phyloP scores from a whole-genome alignment of 2,113 vertebrate species.

The Nansenia antarctica region DNA sequence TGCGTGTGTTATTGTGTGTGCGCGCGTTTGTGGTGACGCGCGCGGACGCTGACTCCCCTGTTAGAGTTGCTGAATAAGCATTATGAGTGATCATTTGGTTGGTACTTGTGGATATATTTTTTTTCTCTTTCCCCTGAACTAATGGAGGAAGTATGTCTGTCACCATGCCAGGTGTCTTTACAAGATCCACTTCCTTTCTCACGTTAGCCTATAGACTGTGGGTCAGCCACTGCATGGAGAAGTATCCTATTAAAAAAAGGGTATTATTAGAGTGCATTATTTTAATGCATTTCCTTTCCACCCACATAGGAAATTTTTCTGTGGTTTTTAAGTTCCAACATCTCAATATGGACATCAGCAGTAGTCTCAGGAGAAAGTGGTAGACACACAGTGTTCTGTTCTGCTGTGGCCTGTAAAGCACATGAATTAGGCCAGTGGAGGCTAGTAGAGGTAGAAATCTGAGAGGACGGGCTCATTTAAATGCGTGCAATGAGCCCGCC shows the following conservation, averaged over 20 bases:
- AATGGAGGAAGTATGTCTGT: not conserved
- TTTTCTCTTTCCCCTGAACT: not conserved
- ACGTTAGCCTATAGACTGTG: not conserved
- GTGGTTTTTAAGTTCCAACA: conserved; percentile 65
- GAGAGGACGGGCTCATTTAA: no score
- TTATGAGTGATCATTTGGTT: not conserved
- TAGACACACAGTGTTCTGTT: not conserved
- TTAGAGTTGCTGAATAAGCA: conserved; percentile 59
- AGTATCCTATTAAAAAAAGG: not conserved
- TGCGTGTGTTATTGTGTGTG: not conserved
- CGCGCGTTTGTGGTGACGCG: not conserved
- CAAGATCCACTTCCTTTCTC: not conserved
- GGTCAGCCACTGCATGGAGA: no score
- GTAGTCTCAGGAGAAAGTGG: not conserved
- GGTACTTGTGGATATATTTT: not conserved
- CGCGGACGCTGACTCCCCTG: conserved; percentile 29
- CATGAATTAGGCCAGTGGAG: no score
- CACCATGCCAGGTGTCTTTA: not conserved
- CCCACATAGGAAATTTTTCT: conserved; percentile 67
- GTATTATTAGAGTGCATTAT: conserved; percentile 19
- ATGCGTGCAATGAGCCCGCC: no score
- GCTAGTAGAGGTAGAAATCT: no score
- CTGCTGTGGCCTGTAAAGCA: no score
- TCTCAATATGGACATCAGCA: conserved; percentile 48
- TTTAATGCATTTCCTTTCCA: conserved; percentile 46